Evolutionary conservation across 1,140 invertebrate genomes (phyloP), one percentile per base, ranked within the genome.

Genomic region (Drosophila lowei): DNA sequence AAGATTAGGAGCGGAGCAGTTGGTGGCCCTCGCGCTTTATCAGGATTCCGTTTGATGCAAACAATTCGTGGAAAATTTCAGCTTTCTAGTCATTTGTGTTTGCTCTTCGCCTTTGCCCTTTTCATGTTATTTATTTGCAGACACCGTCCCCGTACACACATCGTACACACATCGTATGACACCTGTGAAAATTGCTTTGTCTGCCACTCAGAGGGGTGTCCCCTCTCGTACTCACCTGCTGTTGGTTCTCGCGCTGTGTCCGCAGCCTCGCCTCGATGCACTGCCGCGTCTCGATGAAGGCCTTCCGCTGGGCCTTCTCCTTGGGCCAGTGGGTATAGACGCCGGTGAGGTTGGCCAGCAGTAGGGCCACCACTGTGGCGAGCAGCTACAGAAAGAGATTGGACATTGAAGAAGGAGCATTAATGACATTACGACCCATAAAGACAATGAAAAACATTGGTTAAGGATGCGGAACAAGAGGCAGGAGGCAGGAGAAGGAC

Each of bases 171-270:
- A 25, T 13, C 46, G 50, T 23, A 52, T 50, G 52, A 57, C 42
- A 57, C 57, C 54, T 64, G 48, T 30, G 49, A 28, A 57, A 57
- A 63, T 64, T 44, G 21, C 25, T 53, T 72, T 64, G 43, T 67
- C 50, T 42, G 34, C 15, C 25, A n/a, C 21, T 16, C 3, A 1
- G 13, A 16, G n/a, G 16, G 3, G 30, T 25, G 21, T 53, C 6
- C 8, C 38, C 16, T n/a, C 6, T 48, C 11, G 7, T 7, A 72
- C 79, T 92, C 93, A 99, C 98, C 95, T 99, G 97, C 93, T 99
- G 97, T 91, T 99, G 97, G 92, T 99, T 99, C 92, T 99, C 98
- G 56, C 96, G 93, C 92, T 98, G 97, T 8, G 97, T 98, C 66
- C 96, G 96, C 23, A 99, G 93, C 46, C 98, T 93, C 3, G 97